phyloP scores from a whole-genome alignment of 2,888 invertebrate genomes.

The Oligia strigilis region DNA sequence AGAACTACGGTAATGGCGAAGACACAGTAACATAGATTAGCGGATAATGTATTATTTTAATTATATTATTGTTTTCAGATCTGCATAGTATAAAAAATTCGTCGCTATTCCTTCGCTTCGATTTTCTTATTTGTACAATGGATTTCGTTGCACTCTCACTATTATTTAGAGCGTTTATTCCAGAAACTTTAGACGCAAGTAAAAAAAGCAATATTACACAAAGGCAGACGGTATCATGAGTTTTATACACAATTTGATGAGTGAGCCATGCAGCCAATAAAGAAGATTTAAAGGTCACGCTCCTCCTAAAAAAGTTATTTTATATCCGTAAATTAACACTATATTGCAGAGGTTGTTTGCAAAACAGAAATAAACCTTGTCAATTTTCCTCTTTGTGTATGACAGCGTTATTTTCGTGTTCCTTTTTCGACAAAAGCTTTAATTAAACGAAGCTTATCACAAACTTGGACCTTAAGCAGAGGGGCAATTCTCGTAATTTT shows the following conservation, averaged over 20 bases:
- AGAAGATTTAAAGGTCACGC: background rate
- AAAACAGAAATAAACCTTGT: constrained; percentile 5
- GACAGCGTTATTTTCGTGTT: background rate
- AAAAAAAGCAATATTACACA: background rate
- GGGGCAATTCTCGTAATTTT: too few species aligned
- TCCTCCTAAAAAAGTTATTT: background rate
- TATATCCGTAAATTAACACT: background rate
- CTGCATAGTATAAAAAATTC: background rate
- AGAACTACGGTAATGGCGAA: constrained; percentile 60
- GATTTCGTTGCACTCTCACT: background rate
- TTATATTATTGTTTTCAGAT: background rate
- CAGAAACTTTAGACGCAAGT: background rate
- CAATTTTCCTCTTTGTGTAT: background rate
- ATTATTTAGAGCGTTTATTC: background rate
- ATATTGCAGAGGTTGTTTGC: background rate
- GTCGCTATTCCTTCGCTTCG: background rate
- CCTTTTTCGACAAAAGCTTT: background rate
- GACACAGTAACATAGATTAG: constrained; percentile 21
- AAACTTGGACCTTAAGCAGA: background rate
- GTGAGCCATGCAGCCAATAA: background rate
- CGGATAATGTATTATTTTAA: background rate
- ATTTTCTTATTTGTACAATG: background rate
- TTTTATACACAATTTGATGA: background rate
- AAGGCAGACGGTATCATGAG: background rate
- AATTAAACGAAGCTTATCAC: background rate